Percentiles rank a stretch among this genome's conserved stretches.
These are phyloP conservation scores for Ibycter americanus DNA, from an alignment of 2,797 vertebrate species.

Conservation along the genomic window DNA sequence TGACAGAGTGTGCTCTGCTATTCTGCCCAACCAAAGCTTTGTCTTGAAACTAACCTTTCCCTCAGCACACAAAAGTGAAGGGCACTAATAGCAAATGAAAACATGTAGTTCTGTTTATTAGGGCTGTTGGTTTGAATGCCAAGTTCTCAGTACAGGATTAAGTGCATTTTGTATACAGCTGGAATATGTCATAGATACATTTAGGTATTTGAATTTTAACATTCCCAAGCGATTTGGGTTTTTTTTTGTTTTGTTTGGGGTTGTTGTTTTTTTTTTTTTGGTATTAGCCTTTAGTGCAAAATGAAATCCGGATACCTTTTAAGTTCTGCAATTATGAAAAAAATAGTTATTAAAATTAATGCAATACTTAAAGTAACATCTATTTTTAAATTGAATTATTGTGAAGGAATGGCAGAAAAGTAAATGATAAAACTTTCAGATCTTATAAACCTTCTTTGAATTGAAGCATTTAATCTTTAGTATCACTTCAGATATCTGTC, in stretches of 20 bases:
- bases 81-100: slow-evolving; percentile 38
- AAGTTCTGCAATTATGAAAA: not conserved
- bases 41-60: slow-evolving; percentile 32
- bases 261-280: not conserved
- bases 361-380: not conserved
- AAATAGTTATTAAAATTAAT: not conserved
- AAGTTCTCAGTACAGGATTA: slow-evolving; percentile 32
- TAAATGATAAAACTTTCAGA: not conserved
- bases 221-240: slow-evolving; percentile 45
- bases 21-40: slow-evolving; percentile 36
- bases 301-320: not conserved
- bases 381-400: not conserved
- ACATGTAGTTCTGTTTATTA: slow-evolving; percentile 25
- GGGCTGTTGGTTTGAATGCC: slow-evolving; percentile 37
- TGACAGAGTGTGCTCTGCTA: slow-evolving; percentile 51
- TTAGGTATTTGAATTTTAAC: slow-evolving; percentile 68
- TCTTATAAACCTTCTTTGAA: not conserved
- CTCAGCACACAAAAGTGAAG: slow-evolving; percentile 30
- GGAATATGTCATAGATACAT: slow-evolving; percentile 78
- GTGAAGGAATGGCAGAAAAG: not conserved
- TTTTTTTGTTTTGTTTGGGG: not conserved
- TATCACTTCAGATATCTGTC: not conserved
- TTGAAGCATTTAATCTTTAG: not conserved
- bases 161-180: slow-evolving; percentile 77
- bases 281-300: slow-evolving; percentile 9